A percentile compares a stretch with the other conserved stretches of the same genome.
phyloP scores from a whole-genome alignment of 2,113 vertebrate genomes.

The Trematocara variabile region DNA sequence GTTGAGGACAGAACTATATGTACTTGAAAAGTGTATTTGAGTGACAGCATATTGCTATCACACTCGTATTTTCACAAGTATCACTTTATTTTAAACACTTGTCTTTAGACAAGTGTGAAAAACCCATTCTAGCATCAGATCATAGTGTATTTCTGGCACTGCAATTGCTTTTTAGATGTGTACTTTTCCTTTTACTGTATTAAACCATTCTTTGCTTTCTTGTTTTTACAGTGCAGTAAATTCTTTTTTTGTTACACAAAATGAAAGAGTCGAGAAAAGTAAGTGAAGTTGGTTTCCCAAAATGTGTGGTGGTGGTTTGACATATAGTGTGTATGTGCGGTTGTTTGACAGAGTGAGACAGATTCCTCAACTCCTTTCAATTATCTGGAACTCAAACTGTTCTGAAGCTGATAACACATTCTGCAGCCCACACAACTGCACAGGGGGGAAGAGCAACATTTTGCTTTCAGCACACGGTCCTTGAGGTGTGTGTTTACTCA shows the following conservation, averaged over 20 bases:
- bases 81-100: background rate
- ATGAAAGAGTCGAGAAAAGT: background rate
- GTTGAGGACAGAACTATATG: background rate
- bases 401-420: constrained; percentile 33
- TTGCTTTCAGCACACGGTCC: constrained; percentile 24
- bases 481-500: constrained; percentile 9
- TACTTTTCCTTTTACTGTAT: background rate
- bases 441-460: background rate
- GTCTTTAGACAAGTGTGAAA: background rate
- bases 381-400: constrained; percentile 58
- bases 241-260: background rate
- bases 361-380: constrained; percentile 49
- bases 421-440: constrained; percentile 22
- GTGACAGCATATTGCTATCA: background rate
- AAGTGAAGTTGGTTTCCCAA: background rate
- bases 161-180: background rate
- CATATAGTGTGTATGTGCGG: background rate
- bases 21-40: background rate
- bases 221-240: background rate
- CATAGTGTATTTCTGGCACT: background rate
- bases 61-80: background rate
- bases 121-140: background rate
- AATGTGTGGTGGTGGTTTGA: background rate
- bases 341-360: constrained; percentile 17
- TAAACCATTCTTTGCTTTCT: background rate